Conservation (phyloP, 2,797 vertebrate species). For the Triplophysa yarkandensis region DNA sequence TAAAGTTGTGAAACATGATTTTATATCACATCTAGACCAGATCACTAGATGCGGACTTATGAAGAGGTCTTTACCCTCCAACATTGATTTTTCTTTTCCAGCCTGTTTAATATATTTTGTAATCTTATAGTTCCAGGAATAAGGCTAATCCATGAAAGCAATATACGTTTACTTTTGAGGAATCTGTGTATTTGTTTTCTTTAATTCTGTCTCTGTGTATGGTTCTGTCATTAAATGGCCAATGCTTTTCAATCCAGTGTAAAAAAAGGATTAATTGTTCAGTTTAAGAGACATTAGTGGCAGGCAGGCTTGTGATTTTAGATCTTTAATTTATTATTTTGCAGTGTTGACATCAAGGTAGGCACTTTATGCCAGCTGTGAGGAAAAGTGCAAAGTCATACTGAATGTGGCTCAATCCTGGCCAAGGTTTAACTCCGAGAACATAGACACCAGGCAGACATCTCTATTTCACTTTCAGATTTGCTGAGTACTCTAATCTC, state of each 20-base stretch:
- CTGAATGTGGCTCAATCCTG: slow-evolving; percentile 22
- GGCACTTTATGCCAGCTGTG: slow-evolving; percentile 4
- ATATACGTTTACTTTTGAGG: not conserved
- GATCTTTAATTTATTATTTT: not conserved
- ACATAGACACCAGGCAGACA: slow-evolving; percentile 30
- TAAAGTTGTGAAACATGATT: not conserved
- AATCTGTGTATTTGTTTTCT: not conserved
- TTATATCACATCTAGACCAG: not conserved
- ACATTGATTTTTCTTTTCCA: not conserved
- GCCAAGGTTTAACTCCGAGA: slow-evolving; percentile 24
- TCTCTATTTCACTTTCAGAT: not conserved
- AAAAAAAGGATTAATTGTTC: not conserved
- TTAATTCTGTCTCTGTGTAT: not conserved
- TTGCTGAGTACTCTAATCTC: not conserved
- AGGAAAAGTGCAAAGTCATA: slow-evolving; percentile 42
- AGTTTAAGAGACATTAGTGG: not conserved
- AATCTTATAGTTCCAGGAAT: no score
- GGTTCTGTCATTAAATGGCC: not conserved
- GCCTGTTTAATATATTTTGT: not conserved
- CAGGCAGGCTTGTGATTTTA: slow-evolving; percentile 10
- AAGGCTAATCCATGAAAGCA: not conserved
- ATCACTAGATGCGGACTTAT: not conserved
- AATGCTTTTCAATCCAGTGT: not conserved
- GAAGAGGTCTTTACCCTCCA: not conserved
- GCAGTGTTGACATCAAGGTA: slow-evolving; percentile 3